Evolutionary conservation across 2,113 vertebrate species (phyloP).

Genomic region (Girardinichthys multiradiatus): DNA sequence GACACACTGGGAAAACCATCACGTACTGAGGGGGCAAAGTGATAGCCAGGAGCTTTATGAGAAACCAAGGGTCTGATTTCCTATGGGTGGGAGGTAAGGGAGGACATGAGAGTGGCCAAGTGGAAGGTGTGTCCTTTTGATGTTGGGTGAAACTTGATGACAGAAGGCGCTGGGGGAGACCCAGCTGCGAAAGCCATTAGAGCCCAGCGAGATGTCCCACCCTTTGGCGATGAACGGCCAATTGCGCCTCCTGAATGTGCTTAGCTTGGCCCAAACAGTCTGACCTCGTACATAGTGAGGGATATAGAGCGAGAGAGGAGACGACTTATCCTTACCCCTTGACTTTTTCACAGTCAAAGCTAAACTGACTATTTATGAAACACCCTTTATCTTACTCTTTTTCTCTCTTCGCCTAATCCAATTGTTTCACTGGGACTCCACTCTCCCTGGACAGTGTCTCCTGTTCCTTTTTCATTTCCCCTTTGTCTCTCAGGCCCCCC

Average conservation of each 20-base stretch:
- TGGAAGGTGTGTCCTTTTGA: conserved; percentile 74
- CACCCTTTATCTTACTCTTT: conserved; percentile 16
- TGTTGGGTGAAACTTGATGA: conserved; percentile 71
- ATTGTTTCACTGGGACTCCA: conserved; percentile 60
- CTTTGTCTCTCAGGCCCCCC: conserved; percentile 27
- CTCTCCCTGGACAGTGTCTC: conserved; percentile 41
- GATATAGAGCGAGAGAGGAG: conserved; percentile 11
- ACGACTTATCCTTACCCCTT: conserved; percentile 46
- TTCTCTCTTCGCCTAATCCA: conserved; percentile 54
- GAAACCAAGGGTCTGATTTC: conserved; percentile 47
- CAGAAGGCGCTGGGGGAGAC: conserved; percentile 37
- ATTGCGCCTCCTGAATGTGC: conserved; percentile 32
- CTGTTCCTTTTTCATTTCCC: conserved; percentile 49
- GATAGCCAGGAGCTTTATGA: conserved; percentile 54
- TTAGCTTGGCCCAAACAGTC: conserved; percentile 18
- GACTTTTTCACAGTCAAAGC: conserved; percentile 57
- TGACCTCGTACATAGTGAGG: conserved; percentile 28
- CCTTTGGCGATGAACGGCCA: conserved; percentile 55
- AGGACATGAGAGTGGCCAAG: conserved; percentile 32
- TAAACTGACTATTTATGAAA: conserved; percentile 65
- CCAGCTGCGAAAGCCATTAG: conserved; percentile 75
- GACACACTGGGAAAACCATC: conserved; percentile 51
- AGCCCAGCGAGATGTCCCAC: conserved; percentile 54
- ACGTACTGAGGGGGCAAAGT: conserved; percentile 22
- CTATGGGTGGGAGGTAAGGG: background rate